Percentiles rank a stretch among this genome's conserved stretches.
Evolutionary conservation across 2,113 vertebrate genomes (phyloP).

Genomic region (Plotosus lineatus): DNA sequence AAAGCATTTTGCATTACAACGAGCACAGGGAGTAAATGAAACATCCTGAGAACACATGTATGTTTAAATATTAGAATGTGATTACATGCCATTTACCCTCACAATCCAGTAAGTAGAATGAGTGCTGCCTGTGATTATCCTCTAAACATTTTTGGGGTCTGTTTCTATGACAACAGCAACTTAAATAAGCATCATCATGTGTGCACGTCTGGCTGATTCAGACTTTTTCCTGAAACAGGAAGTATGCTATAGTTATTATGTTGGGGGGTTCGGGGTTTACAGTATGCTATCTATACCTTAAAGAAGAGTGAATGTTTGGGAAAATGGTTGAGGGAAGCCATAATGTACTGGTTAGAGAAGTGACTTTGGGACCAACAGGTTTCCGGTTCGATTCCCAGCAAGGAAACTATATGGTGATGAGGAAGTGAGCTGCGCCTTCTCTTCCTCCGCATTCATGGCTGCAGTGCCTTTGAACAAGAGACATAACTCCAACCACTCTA

Average conservation of each 20-base stretch:
- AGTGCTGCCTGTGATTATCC: constrained; percentile 19
- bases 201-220: neutral
- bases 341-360: too few species aligned
- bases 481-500: too few species aligned
- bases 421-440: too few species aligned
- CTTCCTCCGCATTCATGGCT: too few species aligned
- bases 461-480: too few species aligned
- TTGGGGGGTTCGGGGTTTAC: too few species aligned
- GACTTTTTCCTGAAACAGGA: neutral
- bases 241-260: constrained; percentile 8
- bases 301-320: neutral
- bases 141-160: neutral
- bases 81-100: constrained; percentile 1
- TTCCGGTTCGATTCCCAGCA: too few species aligned
- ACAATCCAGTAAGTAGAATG: constrained; percentile 9
- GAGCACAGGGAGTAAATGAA: neutral
- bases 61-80: constrained; percentile 8
- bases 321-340: too few species aligned
- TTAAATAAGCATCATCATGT: constrained; percentile 10
- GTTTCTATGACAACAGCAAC: constrained; percentile 15
- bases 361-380: too few species aligned
- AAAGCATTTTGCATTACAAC: neutral
- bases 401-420: too few species aligned
- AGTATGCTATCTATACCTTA: neutral
- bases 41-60: neutral